A percentile compares a stretch with the other conserved stretches of the same genome.
These are phyloP conservation scores for Pilophorus perplexus DNA, from an alignment of 2,888 invertebrate species.

Conservation along the genomic window DNA sequence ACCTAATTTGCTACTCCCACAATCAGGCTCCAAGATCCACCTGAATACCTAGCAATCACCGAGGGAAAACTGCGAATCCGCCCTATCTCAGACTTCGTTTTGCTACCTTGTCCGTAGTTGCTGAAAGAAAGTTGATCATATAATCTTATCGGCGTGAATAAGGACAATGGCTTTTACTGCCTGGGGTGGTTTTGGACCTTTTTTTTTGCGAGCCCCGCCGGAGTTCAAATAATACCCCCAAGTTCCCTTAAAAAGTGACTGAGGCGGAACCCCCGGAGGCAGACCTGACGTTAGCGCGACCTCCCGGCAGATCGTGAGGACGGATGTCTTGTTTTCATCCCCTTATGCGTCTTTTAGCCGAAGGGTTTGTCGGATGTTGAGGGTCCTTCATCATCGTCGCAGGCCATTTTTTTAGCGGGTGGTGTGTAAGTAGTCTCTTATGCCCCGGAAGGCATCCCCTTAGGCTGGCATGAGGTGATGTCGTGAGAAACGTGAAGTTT, in stretches of 20 bases:
- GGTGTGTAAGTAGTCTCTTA: not conserved
- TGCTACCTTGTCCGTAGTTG: no score
- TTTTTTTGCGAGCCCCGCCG: no score
- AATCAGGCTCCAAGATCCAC: no score
- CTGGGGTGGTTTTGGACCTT: not conserved
- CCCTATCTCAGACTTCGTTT: no score
- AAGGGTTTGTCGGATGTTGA: not conserved
- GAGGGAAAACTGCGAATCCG: no score
- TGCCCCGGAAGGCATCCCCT: not conserved
- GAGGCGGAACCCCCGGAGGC: no score
- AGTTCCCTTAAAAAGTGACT: constrained; percentile 10
- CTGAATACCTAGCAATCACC: no score
- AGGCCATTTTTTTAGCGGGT: constrained; percentile 1
- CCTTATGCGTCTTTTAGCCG: constrained; percentile 1
- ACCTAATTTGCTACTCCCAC: no score
- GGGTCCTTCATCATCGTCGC: constrained; percentile 5
- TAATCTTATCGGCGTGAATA: not conserved
- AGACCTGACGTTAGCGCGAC: not conserved
- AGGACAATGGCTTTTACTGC: constrained; percentile 26
- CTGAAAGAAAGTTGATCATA: no score
- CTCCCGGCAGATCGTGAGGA: constrained; percentile 14
- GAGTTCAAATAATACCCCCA: constrained; percentile 10
- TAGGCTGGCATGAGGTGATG: not conserved
- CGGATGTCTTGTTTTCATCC: constrained; percentile 2
- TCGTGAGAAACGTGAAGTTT: constrained; percentile 8